Evolutionary conservation across 30 jellyfish, hydroid and myxozoan genomes (phyloP).

Genomic region (Turritopsis dohrnii): DNA sequence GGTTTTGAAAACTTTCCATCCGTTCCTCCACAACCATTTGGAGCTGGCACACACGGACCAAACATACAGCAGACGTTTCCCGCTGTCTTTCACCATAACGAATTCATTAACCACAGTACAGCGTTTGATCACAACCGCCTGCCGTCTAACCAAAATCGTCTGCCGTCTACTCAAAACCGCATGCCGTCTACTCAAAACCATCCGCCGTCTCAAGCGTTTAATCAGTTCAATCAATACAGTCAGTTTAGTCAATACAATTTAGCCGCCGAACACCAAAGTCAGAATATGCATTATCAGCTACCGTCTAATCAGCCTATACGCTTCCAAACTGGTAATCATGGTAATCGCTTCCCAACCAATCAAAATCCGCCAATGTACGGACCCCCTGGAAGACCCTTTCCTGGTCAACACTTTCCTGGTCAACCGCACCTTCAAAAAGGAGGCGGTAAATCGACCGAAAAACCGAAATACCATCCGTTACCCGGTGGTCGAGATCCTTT

Average conservation of each 20-base stretch:
- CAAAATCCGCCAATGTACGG: not conserved
- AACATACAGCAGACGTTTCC: not conserved
- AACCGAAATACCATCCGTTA: slow-evolving; percentile 4
- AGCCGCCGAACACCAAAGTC: not conserved
- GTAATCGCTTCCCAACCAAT: not conserved
- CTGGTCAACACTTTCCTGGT: not conserved
- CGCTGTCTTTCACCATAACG: not conserved
- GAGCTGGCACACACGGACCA: not conserved
- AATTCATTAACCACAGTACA: not conserved
- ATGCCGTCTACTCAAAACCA: not conserved
- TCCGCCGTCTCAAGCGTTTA: no score
- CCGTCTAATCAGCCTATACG: not conserved
- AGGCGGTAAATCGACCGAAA: not conserved
- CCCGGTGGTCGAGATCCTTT: slow-evolving; percentile 5
- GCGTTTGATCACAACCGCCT: not conserved
- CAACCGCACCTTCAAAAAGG: not conserved
- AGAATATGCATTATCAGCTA: not conserved
- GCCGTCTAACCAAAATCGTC: not conserved
- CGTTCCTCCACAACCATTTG: not conserved
- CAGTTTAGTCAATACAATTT: not conserved
- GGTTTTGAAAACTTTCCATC: not conserved
- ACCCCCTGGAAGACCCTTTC: no score
- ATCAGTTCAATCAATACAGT: not conserved
- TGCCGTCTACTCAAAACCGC: not conserved
- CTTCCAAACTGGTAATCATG: not conserved